Conservation (phyloP, 1,140 invertebrate species). For the Drosophila parvula region DNA sequence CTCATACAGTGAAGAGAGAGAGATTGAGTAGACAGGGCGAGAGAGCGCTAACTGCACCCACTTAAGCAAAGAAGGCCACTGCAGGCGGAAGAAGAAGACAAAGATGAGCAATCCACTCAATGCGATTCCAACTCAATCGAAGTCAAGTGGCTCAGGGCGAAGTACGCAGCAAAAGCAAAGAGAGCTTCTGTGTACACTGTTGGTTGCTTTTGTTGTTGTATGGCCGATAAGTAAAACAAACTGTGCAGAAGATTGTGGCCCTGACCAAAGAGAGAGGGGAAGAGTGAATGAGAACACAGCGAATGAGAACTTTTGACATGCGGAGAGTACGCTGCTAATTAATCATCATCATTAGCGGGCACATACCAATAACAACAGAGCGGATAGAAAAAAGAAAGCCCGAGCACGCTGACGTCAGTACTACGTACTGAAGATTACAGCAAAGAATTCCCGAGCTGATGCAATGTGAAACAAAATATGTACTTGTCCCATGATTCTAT, state of each 20-base stretch:
- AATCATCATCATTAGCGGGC: conserved; percentile 62
- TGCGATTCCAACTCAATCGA: conserved; percentile 22
- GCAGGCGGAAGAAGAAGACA: conserved; percentile 24
- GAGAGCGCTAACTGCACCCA: conserved; percentile 10
- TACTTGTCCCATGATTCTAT: conserved; percentile 17
- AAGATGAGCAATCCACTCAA: conserved; percentile 16
- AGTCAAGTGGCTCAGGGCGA: conserved; percentile 12
- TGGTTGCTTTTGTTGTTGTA: conserved; percentile 19
- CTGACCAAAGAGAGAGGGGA: conserved; percentile 15
- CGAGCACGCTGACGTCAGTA: conserved; percentile 29
- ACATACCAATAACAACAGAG: conserved; percentile 26
- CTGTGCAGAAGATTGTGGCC: conserved; percentile 50
- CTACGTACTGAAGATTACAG: conserved; percentile 1
- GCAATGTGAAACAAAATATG: background rate
- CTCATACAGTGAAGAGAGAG: conserved; percentile 3
- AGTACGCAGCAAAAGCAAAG: conserved; percentile 25
- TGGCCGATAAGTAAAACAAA: conserved; percentile 68
- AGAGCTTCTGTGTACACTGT: conserved; percentile 57
- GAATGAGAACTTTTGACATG: conserved; percentile 37
- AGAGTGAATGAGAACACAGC: conserved; percentile 7
- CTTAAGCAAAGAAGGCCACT: conserved; percentile 34
- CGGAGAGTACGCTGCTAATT: conserved; percentile 64
- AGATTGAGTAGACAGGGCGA: background rate
- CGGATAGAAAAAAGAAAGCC: conserved; percentile 24
- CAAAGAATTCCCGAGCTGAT: conserved; percentile 8